Conservation (phyloP, 2,888 invertebrate genomes). For the Microctonus hyperodae region DNA sequence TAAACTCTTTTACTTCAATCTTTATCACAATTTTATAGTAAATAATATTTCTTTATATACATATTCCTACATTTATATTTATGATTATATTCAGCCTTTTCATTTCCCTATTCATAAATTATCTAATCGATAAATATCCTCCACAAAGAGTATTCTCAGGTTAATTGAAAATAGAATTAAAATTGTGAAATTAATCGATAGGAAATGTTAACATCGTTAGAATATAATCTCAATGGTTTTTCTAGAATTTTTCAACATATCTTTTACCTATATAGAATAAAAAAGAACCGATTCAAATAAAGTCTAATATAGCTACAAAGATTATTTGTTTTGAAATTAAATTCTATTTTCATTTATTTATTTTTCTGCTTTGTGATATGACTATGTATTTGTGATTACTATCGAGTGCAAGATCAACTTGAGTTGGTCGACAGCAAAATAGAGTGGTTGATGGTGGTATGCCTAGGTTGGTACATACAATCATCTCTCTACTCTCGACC, state of each 20-base stretch:
- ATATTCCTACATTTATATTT: background rate
- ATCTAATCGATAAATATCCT: background rate
- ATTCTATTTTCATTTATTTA: background rate
- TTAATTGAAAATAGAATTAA: background rate
- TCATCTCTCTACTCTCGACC: constrained; percentile 21
- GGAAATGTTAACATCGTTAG: background rate
- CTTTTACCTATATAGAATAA: too few species aligned
- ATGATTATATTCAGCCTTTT: too few species aligned
- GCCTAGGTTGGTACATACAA: background rate
- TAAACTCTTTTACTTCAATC: background rate
- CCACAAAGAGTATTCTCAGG: too few species aligned
- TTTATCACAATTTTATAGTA: background rate
- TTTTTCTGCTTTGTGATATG: background rate
- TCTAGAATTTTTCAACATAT: too few species aligned
- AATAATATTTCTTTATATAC: background rate
- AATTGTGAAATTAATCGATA: background rate
- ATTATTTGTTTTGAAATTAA: too few species aligned
- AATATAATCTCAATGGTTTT: too few species aligned
- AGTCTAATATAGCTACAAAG: too few species aligned
- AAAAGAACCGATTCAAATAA: background rate
- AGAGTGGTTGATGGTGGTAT: background rate
- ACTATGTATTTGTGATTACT: background rate
- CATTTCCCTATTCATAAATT: background rate
- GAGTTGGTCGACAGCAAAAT: background rate
- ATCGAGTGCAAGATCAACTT: background rate